phyloP scores from a whole-genome alignment of 2,888 invertebrate genomes.

The Cheilosia scutellata region DNA sequence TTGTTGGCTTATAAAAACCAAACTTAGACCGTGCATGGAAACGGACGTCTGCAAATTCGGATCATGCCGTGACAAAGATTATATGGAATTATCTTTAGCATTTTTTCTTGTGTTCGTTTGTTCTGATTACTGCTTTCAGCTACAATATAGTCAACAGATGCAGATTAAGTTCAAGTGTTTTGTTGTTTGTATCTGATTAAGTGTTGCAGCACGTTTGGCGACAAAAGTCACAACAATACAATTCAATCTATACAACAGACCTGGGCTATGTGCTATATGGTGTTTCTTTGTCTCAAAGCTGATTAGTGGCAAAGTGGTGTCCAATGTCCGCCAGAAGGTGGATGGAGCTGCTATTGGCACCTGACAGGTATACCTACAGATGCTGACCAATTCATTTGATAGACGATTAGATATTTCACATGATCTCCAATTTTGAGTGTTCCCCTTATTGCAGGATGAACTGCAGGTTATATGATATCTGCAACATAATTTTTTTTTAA shows the following conservation, averaged over 20 bases:
- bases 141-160: conserved; percentile 55
- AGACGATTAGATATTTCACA: background rate
- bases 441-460: too few species aligned
- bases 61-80: conserved; percentile 40
- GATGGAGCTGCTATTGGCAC: background rate
- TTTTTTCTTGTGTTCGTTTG: conserved; percentile 4
- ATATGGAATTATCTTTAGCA: conserved; percentile 29
- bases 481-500: too few species aligned
- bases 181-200: conserved; percentile 48
- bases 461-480: too few species aligned
- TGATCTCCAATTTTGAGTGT: background rate
- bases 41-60: conserved; percentile 57
- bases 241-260: conserved; percentile 18
- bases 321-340: background rate
- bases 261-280: conserved; percentile 17
- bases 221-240: conserved; percentile 41
- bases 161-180: conserved; percentile 67
- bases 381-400: background rate
- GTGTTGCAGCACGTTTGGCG: conserved; percentile 23
- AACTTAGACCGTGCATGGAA: conserved; percentile 32
- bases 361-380: conserved; percentile 9
- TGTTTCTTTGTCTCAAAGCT: conserved; percentile 17
- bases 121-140: conserved; percentile 24
- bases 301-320: conserved; percentile 36
- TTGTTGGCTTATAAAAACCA: conserved; percentile 47